Conservation (phyloP, 2,888 invertebrate species). For the Schizaphis graminum region DNA sequence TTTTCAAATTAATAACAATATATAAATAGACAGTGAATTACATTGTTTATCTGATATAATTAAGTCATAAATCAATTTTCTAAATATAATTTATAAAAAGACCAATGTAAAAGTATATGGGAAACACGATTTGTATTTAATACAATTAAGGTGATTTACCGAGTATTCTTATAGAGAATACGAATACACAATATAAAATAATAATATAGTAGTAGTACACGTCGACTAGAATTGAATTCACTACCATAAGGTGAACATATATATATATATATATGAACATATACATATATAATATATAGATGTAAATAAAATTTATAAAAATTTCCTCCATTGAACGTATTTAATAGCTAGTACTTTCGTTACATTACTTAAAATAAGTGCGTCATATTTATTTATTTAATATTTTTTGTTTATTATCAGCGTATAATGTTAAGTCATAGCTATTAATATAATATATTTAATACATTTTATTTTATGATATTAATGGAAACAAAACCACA, state of each 20-base stretch:
- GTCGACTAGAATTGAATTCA: not conserved
- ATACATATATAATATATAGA: no score
- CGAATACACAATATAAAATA: not conserved
- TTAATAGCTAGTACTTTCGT: not conserved
- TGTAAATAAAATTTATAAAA: not conserved
- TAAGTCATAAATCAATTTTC: not conserved
- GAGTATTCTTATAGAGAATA: not conserved
- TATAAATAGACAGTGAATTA: not conserved
- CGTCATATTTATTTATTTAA: not conserved
- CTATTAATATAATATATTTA: not conserved
- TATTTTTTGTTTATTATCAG: not conserved
- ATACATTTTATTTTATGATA: not conserved
- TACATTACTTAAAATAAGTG: not conserved
- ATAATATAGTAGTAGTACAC: not conserved
- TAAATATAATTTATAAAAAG: not conserved
- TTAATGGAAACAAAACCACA: not conserved
- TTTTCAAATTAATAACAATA: not conserved
- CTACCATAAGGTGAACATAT: not conserved
- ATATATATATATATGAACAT: no score
- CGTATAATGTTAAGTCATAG: not conserved
- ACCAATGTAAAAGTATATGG: not conserved
- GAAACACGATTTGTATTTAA: not conserved
- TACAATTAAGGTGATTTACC: not conserved
- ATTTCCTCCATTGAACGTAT: not conserved
- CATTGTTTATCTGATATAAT: not conserved